Evolutionary conservation across 2,113 vertebrate genomes (phyloP).

Genomic region (western clawed frog (Xenopus tropicalis)): UCB_Xtro_10.0 CM004443.2:69508001-69508500

Average conservation of each 20-base stretch:
- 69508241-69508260: slow-evolving; percentile 94
- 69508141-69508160: slow-evolving; percentile 89
- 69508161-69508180: slow-evolving; percentile 94
- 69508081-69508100: slow-evolving; percentile 94
- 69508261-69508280: slow-evolving; percentile 89
- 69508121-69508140: slow-evolving; percentile 95
- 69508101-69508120: slow-evolving; percentile 89
- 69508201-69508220: slow-evolving; percentile 86
- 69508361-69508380: background rate
- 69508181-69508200: slow-evolving; percentile 98
- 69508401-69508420: too few relatives aligned
- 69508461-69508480: too few relatives aligned
- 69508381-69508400: too few relatives aligned
- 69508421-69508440: too few relatives aligned
- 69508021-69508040: slow-evolving; percentile 91
- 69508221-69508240: slow-evolving; percentile 88
- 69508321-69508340: background rate
- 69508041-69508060: slow-evolving; percentile 91
- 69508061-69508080: slow-evolving; percentile 89
- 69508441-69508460: too few relatives aligned
- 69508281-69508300: slow-evolving; percentile 93
- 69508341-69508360: too few relatives aligned
- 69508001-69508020: slow-evolving; percentile 85
- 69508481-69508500: too few relatives aligned
- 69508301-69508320: slow-evolving; percentile 91